Conservation (phyloP, 2,113 vertebrate species). For the Nipponia nippon region DNA sequence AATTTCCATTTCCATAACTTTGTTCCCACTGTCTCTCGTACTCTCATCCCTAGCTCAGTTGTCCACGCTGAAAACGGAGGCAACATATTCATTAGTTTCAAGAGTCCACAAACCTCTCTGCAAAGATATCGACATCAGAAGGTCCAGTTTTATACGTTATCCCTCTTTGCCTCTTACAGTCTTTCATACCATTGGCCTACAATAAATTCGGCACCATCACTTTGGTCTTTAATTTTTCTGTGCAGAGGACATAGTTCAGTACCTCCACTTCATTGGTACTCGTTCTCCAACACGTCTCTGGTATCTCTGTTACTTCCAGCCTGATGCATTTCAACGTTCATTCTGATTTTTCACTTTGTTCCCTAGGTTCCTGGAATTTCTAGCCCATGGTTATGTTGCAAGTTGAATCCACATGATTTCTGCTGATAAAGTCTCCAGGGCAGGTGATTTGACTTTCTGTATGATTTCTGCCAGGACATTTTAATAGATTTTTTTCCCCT, state of each 20-base stretch:
- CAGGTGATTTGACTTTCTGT: not conserved
- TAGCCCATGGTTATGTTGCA: not conserved
- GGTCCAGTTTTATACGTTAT: not conserved
- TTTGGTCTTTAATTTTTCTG: not conserved
- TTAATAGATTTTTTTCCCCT: not conserved
- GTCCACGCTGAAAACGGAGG: not conserved
- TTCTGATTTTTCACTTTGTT: not conserved
- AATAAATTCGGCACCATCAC: not conserved
- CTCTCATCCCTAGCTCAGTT: not conserved
- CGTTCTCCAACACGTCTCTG: not conserved
- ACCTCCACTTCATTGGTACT: not conserved
- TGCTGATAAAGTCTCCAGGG: not conserved
- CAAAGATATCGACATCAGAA: not conserved
- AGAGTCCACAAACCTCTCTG: not conserved
- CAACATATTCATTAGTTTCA: not conserved
- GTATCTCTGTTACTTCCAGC: not conserved
- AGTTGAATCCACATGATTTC: not conserved
- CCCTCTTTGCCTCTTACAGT: not conserved
- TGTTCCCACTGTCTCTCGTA: not conserved
- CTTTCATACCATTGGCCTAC: not conserved
- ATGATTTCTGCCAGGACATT: not conserved
- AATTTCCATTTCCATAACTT: not conserved
- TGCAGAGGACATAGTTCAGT: not conserved
- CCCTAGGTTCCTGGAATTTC: not conserved
- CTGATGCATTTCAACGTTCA: not conserved